Evolutionary conservation across 2,797 vertebrate genomes (phyloP), one percentile per base, ranked within the genome.

Genomic region (Acipenser ruthenus): DNA sequence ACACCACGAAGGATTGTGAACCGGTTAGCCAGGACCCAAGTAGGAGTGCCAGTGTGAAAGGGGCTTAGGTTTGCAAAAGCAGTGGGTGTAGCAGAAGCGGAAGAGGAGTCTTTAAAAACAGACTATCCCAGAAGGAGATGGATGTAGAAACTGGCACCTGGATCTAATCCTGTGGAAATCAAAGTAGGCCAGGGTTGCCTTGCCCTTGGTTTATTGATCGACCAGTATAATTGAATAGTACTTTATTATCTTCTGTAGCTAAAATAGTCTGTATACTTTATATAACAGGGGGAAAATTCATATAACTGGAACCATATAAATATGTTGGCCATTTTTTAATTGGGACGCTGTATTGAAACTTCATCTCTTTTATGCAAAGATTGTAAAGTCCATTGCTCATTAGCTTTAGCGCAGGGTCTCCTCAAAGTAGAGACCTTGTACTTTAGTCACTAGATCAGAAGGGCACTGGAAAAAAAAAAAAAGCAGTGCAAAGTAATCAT

Each of bases 1-100:
- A 37, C 37, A 37, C 37, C 5, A 37, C 37, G 5, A 0, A 37
- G 37, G 37, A 37, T 5, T 37, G 37, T 4, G 37, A 37, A 0
- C 37, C 37, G 5, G 37, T 37, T 37, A 4, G 37, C 37, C 37
- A 37, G 37, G 37, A 37, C 37, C 3, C 37, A 1, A 37, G 37
- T 37, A 37, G 37, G 37, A 37, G 37, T 37, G 37, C 37, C 37
- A 37, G 37, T 37, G 37, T 37, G 37, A 37, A 37, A 37, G 96
- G 96, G 0, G 95, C 96, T 23, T 3, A 71, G 80, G 10, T 99
- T 99, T 69, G 96, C 96, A 66, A 88, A 67, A 64, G 73, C 84
- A 59, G 84, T 93, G 92, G 91, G 92, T 52, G 50, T 98, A 68
- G 84, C 89, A 4, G 84, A 90, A 74, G 81, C 90, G 60, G 80